Base-by-base conservation (phyloP, 2,113 vertebrate species). In the Xenopus borealis region DNA sequence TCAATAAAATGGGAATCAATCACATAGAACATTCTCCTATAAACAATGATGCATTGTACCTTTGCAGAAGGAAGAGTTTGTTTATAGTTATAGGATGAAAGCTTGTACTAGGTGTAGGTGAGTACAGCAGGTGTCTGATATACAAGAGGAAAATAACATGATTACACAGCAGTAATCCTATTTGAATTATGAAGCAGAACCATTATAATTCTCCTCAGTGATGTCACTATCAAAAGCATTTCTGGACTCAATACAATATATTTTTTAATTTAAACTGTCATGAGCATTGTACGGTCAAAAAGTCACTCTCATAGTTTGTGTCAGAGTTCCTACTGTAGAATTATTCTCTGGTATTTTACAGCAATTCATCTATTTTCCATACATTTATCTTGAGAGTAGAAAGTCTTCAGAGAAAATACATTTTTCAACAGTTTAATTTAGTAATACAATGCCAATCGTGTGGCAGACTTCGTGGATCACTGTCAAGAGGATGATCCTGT, bases 381-480 rank as follows among this genome's bases (percentile, higher is more conserved):
- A 76, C 74, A 76, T 76, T 76, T 76, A 76, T 76, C 74, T 70
- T 76, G 67, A 76, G 66, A 69, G 59, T 40, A 69, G 46, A 45
- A 62, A 76, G 74, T 66, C 74, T 76, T 76, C 71, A 76, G 74
- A 76, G 66, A 76, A 68, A 76, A 76, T 76, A 64, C 58, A 70
- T 69, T 76, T 76, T 76, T 64, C 59, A 76, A 46, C 74, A 70
- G 74, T 76, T 76, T 76, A 64, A 76, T 76, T 76, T 76, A 76
- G 67, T 63, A 64, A 76, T 70, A 76, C 74, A 76, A 76, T 76
- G 74, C 66, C 47, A 63, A 70, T 64, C 62, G 74, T 30, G 18
- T 64, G 74, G 67, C 66, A 76, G 66, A 76, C 66, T 76, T 69
- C 66, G 70, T 76, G 66, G 19, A 63, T 76, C 74, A 63, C 46